Percentiles rank a stretch among this genome's conserved stretches.
Evolutionary conservation across 1,140 invertebrate genomes (phyloP).

Genomic region (Penaeus vannamei): DNA sequence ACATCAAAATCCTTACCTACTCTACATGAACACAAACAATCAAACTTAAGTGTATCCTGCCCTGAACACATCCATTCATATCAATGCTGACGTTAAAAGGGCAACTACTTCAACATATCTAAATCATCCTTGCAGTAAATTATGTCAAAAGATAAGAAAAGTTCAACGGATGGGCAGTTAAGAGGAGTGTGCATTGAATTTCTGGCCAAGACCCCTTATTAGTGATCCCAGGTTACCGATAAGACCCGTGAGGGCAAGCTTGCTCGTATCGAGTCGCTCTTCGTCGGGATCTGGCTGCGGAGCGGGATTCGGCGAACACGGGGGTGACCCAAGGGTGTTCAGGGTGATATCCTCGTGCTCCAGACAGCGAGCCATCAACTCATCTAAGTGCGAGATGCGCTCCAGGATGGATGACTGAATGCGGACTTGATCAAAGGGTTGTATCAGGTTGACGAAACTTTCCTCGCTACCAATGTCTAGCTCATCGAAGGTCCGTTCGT

Average conservation of each 20-base stretch:
- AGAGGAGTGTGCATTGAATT: conserved; percentile 4
- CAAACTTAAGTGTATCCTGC: no score
- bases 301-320: neutral
- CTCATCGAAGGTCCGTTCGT: neutral
- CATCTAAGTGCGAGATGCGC: conserved; percentile 27
- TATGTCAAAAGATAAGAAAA: neutral
- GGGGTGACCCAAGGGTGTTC: conserved; percentile 29
- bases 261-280: conserved; percentile 4
- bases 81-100: no score
- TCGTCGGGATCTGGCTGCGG: neutral
- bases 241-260: conserved; percentile 21
- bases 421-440: conserved; percentile 21
- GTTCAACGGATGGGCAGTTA: neutral
- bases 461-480: neutral
- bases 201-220: conserved; percentile 8
- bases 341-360: conserved; percentile 37
- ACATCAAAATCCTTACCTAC: no score
- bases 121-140: neutral
- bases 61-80: no score
- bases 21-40: no score
- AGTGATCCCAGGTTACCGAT: conserved; percentile 32
- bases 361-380: conserved; percentile 25
- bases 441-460: neutral
- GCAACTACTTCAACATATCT: no score
- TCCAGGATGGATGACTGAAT: conserved; percentile 38